Percentiles rank a stretch among this genome's conserved stretches.
Evolutionary conservation across 2,888 invertebrate species (phyloP).

Genomic region (Pyrocoelia pectoralis): DNA sequence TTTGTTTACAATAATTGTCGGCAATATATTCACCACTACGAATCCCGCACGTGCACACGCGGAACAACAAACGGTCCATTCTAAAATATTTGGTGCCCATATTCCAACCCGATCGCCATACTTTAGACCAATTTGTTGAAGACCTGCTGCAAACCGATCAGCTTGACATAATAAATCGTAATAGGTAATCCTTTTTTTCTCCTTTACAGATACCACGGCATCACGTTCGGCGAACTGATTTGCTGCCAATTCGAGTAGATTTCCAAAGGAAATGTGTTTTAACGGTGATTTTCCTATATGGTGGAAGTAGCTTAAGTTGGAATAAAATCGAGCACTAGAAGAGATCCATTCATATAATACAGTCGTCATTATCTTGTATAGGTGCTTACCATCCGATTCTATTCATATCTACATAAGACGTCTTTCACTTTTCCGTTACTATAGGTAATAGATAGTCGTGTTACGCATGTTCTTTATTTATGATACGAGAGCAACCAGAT

Average conservation of each 20-base stretch:
- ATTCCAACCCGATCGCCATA: slow-evolving; percentile 80
- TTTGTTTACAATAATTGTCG: slow-evolving; percentile 49
- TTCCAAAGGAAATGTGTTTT: slow-evolving; percentile 65
- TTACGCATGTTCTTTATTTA: too few relatives aligned
- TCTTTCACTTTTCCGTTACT: too few relatives aligned
- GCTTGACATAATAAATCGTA: slow-evolving; percentile 62
- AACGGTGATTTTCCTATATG: slow-evolving; percentile 63
- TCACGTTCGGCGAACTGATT: slow-evolving; percentile 64
- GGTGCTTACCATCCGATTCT: too few relatives aligned
- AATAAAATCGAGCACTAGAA: neutral
- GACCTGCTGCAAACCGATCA: slow-evolving; percentile 75
- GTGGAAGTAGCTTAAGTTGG: slow-evolving; percentile 63
- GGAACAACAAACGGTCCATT: slow-evolving; percentile 78
- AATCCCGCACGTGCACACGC: slow-evolving; percentile 78
- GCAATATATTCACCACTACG: slow-evolving; percentile 65
- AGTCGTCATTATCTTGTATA: neutral
- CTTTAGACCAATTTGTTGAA: slow-evolving; percentile 70
- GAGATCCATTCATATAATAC: neutral
- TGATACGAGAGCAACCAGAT: too few relatives aligned
- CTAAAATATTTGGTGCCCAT: slow-evolving; percentile 79
- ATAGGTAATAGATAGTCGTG: too few relatives aligned
- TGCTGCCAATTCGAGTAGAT: slow-evolving; percentile 64
- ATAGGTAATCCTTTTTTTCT: slow-evolving; percentile 64
- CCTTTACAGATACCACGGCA: slow-evolving; percentile 66
- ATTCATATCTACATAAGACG: too few relatives aligned